Conservation (phyloP, 2,113 vertebrate genomes). For the Seriola aureovittata region DNA sequence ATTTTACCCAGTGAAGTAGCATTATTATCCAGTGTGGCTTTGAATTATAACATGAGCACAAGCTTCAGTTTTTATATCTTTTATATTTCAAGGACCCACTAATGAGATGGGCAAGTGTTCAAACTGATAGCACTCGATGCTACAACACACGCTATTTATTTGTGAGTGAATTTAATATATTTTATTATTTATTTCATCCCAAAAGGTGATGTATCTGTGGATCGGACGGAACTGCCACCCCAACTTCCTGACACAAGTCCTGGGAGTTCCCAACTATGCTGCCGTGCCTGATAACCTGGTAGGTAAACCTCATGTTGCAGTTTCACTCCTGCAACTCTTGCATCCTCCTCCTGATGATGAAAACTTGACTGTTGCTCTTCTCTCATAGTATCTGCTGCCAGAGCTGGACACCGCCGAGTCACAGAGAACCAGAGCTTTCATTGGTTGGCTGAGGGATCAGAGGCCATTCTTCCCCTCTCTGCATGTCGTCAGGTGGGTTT, state of each 20-base stretch:
- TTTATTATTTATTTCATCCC: not conserved
- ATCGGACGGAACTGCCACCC: slow-evolving; percentile 92
- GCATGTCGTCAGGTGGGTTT: slow-evolving; percentile 91
- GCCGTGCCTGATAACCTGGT: slow-evolving; percentile 92
- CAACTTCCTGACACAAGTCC: slow-evolving; percentile 90
- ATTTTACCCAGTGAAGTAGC: not conserved
- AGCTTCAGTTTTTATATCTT: not conserved
- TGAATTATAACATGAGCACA: not conserved
- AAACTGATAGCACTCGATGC: too few species aligned
- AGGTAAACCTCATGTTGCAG: slow-evolving; percentile 42
- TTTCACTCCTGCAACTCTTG: not conserved
- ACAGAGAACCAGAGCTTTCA: slow-evolving; percentile 88
- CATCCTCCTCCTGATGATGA: not conserved
- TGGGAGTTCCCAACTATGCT: slow-evolving; percentile 91
- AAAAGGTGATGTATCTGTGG: slow-evolving; percentile 93
- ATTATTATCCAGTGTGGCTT: not conserved
- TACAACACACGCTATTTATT: not conserved
- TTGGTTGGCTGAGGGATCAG: slow-evolving; percentile 94
- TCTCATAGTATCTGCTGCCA: slow-evolving; percentile 89
- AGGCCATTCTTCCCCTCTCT: slow-evolving; percentile 93
- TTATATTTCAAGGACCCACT: not conserved
- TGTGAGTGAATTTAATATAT: not conserved
- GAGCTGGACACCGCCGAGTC: slow-evolving; percentile 96
- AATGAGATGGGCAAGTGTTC: not conserved
- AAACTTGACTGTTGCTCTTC: not conserved